Percentiles rank a stretch among this genome's conserved stretches.
These are phyloP conservation scores for Fragum fragum DNA, from an alignment of 2,888 invertebrate species.

Conservation along the genomic window DNA sequence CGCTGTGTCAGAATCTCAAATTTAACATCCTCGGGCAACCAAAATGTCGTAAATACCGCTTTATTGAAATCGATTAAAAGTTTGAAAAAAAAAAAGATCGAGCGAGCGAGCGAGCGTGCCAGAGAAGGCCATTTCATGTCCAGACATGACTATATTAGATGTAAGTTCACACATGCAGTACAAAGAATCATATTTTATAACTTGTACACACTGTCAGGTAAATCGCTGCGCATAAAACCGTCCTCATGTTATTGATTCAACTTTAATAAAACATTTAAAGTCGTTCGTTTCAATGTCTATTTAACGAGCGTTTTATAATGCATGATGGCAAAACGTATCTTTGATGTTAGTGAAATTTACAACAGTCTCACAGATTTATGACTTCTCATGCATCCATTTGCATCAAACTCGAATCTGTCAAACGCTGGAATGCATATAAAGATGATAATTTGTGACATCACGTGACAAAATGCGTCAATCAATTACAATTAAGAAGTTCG, in stretches of 20 bases:
- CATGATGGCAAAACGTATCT: slow-evolving; percentile 11
- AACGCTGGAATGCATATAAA: slow-evolving; percentile 18
- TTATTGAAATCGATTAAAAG: too few relatives aligned
- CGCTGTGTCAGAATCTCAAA: too few relatives aligned
- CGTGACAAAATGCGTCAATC: background rate
- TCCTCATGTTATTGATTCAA: background rate
- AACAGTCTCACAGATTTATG: background rate
- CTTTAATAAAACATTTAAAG: slow-evolving; percentile 23
- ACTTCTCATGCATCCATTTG: background rate
- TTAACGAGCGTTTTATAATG: slow-evolving; percentile 41
- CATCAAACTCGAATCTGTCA: slow-evolving; percentile 28
- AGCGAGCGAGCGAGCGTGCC: too few relatives aligned
- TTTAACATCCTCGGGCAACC: too few relatives aligned
- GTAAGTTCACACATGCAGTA: too few relatives aligned
- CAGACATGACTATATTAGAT: too few relatives aligned
- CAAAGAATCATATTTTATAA: too few relatives aligned
- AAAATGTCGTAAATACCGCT: too few relatives aligned
- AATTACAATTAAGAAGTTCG: slow-evolving; percentile 3
- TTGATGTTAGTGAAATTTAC: slow-evolving; percentile 34
- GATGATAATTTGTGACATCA: slow-evolving; percentile 6
- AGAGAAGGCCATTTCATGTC: too few relatives aligned
- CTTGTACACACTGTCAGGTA: too few relatives aligned
- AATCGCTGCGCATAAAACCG: too few relatives aligned
- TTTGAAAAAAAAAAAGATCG: too few relatives aligned
- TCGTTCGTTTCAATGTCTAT: slow-evolving; percentile 43